Base-by-base conservation (phyloP, 2,113 vertebrate genomes). In the Charadrius vociferus region DNA sequence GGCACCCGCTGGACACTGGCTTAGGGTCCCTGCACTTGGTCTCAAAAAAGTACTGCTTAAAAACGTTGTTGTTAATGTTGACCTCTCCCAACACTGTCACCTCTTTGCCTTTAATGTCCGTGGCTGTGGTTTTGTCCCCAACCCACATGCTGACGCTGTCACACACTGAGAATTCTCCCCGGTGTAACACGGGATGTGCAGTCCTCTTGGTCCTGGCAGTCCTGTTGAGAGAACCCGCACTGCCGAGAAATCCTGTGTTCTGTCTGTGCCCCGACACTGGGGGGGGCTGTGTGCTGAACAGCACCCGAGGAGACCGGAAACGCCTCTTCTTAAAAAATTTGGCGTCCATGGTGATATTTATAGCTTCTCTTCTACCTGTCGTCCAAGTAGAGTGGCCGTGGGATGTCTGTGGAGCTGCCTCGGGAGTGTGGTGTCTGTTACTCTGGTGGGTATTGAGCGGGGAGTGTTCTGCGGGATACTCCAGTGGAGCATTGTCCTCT, bases 141-240 rank as follows among this genome's bases (percentile, higher is more conserved):
- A 99, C 99, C 99, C 99, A 99, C 97, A 98, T 98, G 93, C 99
- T 99, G 95, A 99, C 98, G 23, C 99, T 99, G 97, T 99, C 99
- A 63, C 99, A 99, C 81, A 99, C 99, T 0, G 99, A 99, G 97
- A 99, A 99, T 97, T 99, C 99, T 20, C 99, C 99, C n/a, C 98
- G 98, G 97, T 99, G 99, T 98, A 99, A 97, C 85, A 98, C 98
- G 15, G 98, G 99, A 24, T 98, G 98, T 0, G 98, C 87, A 11
- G 96, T 94, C 68, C 99, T 98, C 95, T 98, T 99, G 61, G 98
- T 98, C 92, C 99, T 98, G 41, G 96, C 96, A 77, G 97, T 97
- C 82, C 98, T 99, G 85, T 97, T 98, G 95, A 97, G 96, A 45
- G 94, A 81, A 86, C 96, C 95, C 8, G 93, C 59, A 6, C 93